Conservation (phyloP, 2,888 invertebrate species). For the Campaea margaritaria region DNA sequence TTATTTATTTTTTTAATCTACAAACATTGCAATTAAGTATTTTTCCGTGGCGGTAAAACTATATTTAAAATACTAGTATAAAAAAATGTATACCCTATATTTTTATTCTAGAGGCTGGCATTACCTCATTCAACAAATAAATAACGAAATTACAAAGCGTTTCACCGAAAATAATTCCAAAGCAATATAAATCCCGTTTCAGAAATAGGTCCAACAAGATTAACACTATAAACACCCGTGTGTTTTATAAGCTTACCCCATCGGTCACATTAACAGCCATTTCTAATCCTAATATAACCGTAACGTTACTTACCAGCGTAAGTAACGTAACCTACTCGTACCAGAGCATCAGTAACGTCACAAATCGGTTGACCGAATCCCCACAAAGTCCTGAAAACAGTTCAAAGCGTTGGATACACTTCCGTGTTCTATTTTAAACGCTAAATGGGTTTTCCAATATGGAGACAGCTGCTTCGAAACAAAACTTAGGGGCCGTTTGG, state of each 20-base stretch:
- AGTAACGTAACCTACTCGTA: neutral
- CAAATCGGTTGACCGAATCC: conserved; percentile 35
- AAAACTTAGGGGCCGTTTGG: conserved; percentile 44
- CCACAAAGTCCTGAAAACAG: conserved; percentile 21
- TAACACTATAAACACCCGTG: conserved; percentile 19
- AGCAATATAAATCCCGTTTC: neutral
- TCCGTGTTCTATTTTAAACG: conserved; percentile 52
- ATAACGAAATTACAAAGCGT: no score
- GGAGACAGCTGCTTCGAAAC: conserved; percentile 54
- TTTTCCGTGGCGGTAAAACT: no score
- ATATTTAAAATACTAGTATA: no score
- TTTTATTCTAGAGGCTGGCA: no score
- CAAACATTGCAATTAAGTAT: no score
- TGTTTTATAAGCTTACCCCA: conserved; percentile 20
- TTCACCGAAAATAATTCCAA: neutral
- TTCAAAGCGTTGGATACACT: conserved; percentile 40
- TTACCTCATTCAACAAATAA: no score
- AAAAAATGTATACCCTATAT: no score
- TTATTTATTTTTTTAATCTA: no score
- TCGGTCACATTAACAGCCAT: conserved; percentile 27
- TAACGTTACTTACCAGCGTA: no score
- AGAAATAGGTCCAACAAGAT: conserved; percentile 2
- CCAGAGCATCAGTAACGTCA: no score
- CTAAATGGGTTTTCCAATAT: conserved; percentile 41
- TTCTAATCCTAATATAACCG: conserved; percentile 23